Conservation (phyloP, 2,113 vertebrate genomes). For the Hoplias malabaricus region DNA sequence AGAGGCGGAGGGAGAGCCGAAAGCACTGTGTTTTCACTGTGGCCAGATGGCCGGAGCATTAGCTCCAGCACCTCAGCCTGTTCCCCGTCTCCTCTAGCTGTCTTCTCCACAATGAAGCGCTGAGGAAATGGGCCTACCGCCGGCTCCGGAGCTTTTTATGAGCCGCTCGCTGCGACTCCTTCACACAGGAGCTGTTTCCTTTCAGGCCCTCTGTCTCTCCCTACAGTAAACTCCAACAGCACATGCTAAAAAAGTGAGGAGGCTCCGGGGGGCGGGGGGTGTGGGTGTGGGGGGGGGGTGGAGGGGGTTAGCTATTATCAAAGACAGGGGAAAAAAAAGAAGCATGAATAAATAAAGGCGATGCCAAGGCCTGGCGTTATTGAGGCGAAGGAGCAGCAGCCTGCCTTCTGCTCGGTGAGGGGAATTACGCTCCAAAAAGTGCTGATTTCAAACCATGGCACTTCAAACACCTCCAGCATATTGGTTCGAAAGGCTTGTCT, state of each 20-base stretch:
- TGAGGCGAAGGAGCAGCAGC: constrained; percentile 32
- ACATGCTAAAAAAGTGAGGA: constrained; percentile 27
- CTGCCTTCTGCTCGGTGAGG: constrained; percentile 36
- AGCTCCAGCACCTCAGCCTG: constrained; percentile 59
- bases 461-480: constrained; percentile 30
- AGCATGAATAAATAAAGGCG: constrained; percentile 59
- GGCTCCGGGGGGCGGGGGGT: neutral
- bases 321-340: constrained; percentile 50
- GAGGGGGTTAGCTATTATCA: constrained; percentile 17
- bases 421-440: constrained; percentile 50
- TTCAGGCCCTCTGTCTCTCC: neutral
- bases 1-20: constrained; percentile 30
- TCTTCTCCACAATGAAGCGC: constrained; percentile 57
- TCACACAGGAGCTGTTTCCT: constrained; percentile 61
- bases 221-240: constrained; percentile 29
- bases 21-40: constrained; percentile 58
- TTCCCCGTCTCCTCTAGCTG: constrained; percentile 64
- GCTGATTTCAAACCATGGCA: constrained; percentile 39
- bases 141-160: constrained; percentile 66
- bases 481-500: constrained; percentile 36
- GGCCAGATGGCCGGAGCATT: constrained; percentile 65
- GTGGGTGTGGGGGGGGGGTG: neutral
- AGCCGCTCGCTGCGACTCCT: constrained; percentile 57
- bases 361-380: constrained; percentile 48
- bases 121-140: constrained; percentile 64